Evolutionary conservation across 2,888 invertebrate species (phyloP).

Genomic region (Lymantria dispar): DNA sequence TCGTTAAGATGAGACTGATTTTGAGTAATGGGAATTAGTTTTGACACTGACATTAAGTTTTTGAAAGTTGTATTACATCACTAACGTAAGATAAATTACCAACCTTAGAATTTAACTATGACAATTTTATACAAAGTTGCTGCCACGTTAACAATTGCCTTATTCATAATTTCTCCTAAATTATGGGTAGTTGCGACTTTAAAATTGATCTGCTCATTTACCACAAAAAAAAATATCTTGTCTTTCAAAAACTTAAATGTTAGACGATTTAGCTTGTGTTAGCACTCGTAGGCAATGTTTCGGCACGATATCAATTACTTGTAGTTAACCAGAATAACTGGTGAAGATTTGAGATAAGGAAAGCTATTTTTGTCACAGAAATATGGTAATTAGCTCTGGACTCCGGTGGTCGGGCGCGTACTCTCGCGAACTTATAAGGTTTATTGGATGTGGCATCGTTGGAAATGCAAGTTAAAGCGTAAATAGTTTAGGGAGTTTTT

Average conservation of each 20-base stretch:
- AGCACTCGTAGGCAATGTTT: constrained; percentile 50
- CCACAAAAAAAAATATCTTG: neutral
- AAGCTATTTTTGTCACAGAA: constrained; percentile 79
- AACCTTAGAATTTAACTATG: constrained; percentile 1
- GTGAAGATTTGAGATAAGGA: constrained; percentile 60
- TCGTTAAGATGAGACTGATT: constrained; percentile 78
- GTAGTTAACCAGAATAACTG: constrained; percentile 59
- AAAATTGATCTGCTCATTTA: neutral
- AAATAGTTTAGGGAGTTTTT: neutral
- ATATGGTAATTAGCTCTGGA: constrained; percentile 65
- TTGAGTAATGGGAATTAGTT: constrained; percentile 68
- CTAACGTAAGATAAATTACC: constrained; percentile 3
- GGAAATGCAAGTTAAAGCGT: constrained; percentile 5
- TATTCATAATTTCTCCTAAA: no score
- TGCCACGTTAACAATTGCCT: no score
- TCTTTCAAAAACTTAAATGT: constrained; percentile 27
- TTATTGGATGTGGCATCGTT: constrained; percentile 9
- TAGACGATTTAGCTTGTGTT: constrained; percentile 26
- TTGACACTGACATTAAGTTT: constrained; percentile 43
- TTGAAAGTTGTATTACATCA: constrained; percentile 19
- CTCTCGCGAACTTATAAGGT: constrained; percentile 26
- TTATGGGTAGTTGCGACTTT: no score
- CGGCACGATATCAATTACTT: constrained; percentile 71
- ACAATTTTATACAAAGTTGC: no score
- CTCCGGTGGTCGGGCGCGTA: constrained; percentile 68